Percentiles rank a stretch among this genome's conserved stretches.
Conservation (phyloP, 2,888 invertebrate genomes). For the Keiferia lycopersicella region DNA sequence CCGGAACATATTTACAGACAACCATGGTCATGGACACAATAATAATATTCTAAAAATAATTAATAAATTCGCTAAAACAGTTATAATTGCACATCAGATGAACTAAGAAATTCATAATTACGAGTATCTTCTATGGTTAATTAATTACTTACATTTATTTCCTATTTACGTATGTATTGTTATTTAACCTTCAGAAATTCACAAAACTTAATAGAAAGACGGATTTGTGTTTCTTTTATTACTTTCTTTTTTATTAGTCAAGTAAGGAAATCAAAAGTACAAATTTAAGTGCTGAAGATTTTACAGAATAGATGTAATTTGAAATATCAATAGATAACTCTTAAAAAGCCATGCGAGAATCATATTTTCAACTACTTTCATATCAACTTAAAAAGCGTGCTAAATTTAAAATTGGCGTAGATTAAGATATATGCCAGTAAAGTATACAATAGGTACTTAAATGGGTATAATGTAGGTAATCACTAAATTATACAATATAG, state of each 20-base stretch:
- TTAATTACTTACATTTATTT: constrained; percentile 69
- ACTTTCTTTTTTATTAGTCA: constrained; percentile 35
- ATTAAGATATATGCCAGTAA: constrained; percentile 72
- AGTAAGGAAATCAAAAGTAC: constrained; percentile 22
- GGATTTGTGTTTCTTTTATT: constrained; percentile 64
- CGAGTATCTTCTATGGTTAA: constrained; percentile 72
- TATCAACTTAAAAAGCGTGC: constrained; percentile 60
- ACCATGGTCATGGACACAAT: constrained; percentile 58
- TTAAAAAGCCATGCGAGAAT: constrained; percentile 74
- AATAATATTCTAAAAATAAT: constrained; percentile 58
- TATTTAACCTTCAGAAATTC: constrained; percentile 67
- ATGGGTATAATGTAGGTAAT: constrained; percentile 74
- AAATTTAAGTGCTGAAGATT: constrained; percentile 33
- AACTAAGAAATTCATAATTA: constrained; percentile 70
- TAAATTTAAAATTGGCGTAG: constrained; percentile 65
- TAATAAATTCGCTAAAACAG: constrained; percentile 74
- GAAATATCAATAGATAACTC: constrained; percentile 43
- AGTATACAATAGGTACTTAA: constrained; percentile 71
- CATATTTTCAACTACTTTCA: constrained; percentile 47
- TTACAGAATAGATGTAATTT: constrained; percentile 40
- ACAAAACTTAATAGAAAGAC: constrained; percentile 70
- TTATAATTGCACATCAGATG: constrained; percentile 68
- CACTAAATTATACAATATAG: constrained; percentile 77
- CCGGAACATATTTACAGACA: constrained; percentile 75
- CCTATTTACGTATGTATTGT: constrained; percentile 77